Base-by-base conservation (phyloP, 2,113 vertebrate genomes). In the Mirounga angustirostris region DNA sequence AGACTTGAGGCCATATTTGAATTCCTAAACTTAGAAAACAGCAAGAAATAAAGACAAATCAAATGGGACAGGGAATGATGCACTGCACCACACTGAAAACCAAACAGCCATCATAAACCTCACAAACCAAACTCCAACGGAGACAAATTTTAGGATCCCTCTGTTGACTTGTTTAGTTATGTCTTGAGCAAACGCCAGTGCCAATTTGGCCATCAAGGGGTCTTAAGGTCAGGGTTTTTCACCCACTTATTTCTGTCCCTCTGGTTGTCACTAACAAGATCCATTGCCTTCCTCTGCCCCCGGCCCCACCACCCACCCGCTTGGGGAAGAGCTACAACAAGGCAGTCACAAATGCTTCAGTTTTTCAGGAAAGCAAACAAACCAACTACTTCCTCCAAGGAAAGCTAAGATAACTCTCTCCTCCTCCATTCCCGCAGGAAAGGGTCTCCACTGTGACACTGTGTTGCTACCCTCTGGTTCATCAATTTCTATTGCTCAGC, bases 341-440 rank as follows among this genome's bases (percentile, higher is more conserved):
- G 56, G 43, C 61, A 58, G 63, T 28, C 73, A 88, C 94, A 71
- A 71, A 94, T 19, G 73, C 74, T 91, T 33, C 67, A 43, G 46
- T 71, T 96, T 97, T 91, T 96, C 89, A 98, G 89, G 83, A 94
- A 98, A 92, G 87, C 67, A 92, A 71, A 92, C 26, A 54, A 83
- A 93, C 89, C 43, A 50, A 33, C 33, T n/a, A 54, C 43, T 59
- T 96, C 63, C 43, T 43, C 19, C 19, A 84, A 97, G 92, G 50
- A 81, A 95, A 91, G 54, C 89, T 83, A 73, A 33, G 76, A 33
- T 61, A 58, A 28, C 15, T 54, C 11, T 79, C 92, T 40, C 73
- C 74, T 54, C n/a, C 56, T 16, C 0, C 86, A 59, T 76, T 71
- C 73, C 28, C 78, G 69, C 86, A 24, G 61, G 94, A 16, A 43